Percentiles rank a stretch among this genome's conserved stretches.
These are phyloP conservation scores for Stomatorhinus walkeri DNA, from an alignment of 2,797 vertebrate genomes.

Conservation along the genomic window DNA sequence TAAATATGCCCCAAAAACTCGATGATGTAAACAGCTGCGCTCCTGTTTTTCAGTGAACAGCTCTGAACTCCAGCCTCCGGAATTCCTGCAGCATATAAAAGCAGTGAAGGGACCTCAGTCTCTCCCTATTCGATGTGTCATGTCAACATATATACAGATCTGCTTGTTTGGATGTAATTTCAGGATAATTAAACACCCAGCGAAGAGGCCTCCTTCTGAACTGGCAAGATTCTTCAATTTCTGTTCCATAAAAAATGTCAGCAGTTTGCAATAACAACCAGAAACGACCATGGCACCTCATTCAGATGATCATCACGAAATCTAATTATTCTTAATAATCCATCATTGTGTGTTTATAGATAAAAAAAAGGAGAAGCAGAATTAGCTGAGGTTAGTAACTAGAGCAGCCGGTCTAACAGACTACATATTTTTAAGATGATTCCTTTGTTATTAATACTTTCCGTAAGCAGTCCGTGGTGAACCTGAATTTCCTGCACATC, in stretches of 20 bases:
- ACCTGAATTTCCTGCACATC: not conserved
- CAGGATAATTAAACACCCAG: conserved; percentile 55
- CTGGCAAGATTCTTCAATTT: not conserved
- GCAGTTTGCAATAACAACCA: not conserved
- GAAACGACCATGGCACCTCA: not conserved
- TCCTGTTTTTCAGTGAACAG: not conserved
- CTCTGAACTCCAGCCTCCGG: not conserved
- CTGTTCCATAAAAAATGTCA: not conserved
- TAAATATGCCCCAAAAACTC: not conserved
- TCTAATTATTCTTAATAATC: conserved; percentile 12
- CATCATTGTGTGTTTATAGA: not conserved
- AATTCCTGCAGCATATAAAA: not conserved
- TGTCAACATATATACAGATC: conserved; percentile 42
- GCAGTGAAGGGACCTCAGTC: not conserved
- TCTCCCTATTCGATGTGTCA: conserved; percentile 23
- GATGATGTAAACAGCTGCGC: not conserved
- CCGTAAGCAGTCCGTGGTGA: not conserved
- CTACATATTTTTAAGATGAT: not conserved
- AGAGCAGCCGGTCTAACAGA: not conserved
- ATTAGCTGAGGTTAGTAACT: not conserved
- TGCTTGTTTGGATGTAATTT: conserved; percentile 52
- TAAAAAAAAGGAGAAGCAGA: not conserved
- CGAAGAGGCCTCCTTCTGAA: conserved; percentile 20
- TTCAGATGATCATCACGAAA: not conserved
- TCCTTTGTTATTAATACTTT: conserved; percentile 3